Conservation (phyloP, 2,797 vertebrate genomes). For the Anabas testudineus region DNA sequence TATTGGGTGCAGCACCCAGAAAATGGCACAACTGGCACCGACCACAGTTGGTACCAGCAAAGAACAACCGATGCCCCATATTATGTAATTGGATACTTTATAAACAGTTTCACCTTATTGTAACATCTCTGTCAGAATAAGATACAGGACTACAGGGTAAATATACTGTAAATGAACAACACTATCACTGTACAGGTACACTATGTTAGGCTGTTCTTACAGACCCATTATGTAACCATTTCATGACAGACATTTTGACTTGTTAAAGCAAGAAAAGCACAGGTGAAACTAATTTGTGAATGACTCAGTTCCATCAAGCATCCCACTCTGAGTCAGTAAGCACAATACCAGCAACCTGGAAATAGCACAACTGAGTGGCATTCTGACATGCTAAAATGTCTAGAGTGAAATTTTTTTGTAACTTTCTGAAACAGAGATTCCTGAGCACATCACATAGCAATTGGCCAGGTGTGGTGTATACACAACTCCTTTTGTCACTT, state of each 20-base stretch:
- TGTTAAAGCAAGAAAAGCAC: background rate
- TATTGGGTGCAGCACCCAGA: slow-evolving; percentile 39
- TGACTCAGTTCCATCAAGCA: background rate
- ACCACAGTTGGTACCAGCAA: slow-evolving; percentile 33
- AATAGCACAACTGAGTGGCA: background rate
- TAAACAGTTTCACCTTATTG: slow-evolving; percentile 22
- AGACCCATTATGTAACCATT: background rate
- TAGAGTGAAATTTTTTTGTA: background rate
- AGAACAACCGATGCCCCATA: slow-evolving; percentile 31
- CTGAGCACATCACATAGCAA: background rate
- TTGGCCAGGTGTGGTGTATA: background rate
- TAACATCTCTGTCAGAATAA: slow-evolving; percentile 30
- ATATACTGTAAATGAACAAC: background rate
- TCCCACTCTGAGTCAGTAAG: background rate
- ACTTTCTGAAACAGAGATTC: background rate
- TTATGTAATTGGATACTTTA: slow-evolving; percentile 42
- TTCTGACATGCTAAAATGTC: background rate
- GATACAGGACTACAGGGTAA: background rate
- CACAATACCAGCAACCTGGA: background rate
- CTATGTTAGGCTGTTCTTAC: background rate
- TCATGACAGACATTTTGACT: background rate
- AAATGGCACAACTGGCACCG: slow-evolving; percentile 53
- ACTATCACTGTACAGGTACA: background rate
- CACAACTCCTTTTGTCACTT: background rate
- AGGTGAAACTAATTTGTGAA: background rate